Conservation (phyloP, 2,113 vertebrate species). For the Chionodraco myersi region DNA sequence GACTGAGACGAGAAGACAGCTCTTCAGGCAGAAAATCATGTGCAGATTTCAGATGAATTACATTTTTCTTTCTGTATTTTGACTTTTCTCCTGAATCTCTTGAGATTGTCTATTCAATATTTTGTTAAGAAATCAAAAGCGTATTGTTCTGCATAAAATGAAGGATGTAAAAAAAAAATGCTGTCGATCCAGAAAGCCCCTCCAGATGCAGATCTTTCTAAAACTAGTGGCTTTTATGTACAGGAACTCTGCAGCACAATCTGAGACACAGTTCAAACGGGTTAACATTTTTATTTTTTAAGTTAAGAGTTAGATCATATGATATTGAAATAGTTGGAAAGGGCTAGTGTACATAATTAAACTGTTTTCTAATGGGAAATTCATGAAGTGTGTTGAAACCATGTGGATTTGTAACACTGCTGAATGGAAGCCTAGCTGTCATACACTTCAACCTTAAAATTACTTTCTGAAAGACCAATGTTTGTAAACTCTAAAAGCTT, state of each 20-base stretch:
- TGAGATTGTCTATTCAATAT: constrained; percentile 43
- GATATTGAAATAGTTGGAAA: constrained; percentile 45
- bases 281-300: neutral
- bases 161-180: constrained; percentile 45
- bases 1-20: constrained; percentile 26
- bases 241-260: constrained; percentile 23
- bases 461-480: constrained; percentile 18
- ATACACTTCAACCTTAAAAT: constrained; percentile 14
- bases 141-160: constrained; percentile 41
- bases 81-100: constrained; percentile 38
- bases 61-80: constrained; percentile 49
- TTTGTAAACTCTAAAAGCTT: constrained; percentile 37
- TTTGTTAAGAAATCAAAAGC: constrained; percentile 59
- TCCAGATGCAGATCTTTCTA: constrained; percentile 69
- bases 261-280: constrained; percentile 23
- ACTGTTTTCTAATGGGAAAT: constrained; percentile 43
- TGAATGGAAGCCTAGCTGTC: constrained; percentile 32
- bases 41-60: constrained; percentile 49
- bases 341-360: constrained; percentile 56
- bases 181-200: constrained; percentile 57
- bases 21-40: constrained; percentile 36
- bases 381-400: constrained; percentile 23
- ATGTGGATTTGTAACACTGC: constrained; percentile 39
- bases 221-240: constrained; percentile 41
- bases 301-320: constrained; percentile 12